Evolutionary conservation across 2,113 vertebrate genomes (phyloP), one percentile per base, ranked within the genome.

Genomic region (Colinus virginianus): DNA sequence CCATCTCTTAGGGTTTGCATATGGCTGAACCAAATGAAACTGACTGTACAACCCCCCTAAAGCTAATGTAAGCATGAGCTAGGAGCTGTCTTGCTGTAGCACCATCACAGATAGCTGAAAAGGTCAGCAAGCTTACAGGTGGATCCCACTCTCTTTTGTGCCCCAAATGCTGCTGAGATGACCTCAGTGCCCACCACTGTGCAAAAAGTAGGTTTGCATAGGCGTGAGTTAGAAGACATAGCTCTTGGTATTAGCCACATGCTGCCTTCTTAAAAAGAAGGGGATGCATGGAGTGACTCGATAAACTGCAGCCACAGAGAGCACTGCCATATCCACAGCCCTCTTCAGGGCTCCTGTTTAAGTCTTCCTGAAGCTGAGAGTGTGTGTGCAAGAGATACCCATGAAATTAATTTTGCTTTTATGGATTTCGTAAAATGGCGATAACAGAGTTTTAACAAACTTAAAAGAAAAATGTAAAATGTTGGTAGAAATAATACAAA

Each of bases 121-220:
- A 72, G 8, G 11, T 11, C 46, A 2, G 2, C 0, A 0, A 26
- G 36, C 6, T 49, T 4, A 4, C 17, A 46, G 32, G 21, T 23
- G 23, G 42, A 32, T 23, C 30, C 43, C 61, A 56, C 36, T 68
- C 20, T 81, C 53, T 42, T 38, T 62, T 62, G 36, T 34, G 72
- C 3, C 49, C 48, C 32, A 9, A 8, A 3, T 1, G 42, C 49
- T 76, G 66, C 45, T 66, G 55, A 43, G 81, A 62, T 1, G 3
- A 34, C 48, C 18, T 79, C 4, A 4, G 28, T 10, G 19, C 2
- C 0, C 4, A 19, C 21, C 4, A 2, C 0, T 1, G 21, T 18
- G 62, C 21, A 15, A 5, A 13, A 30, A 81, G 64, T 1, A 70
- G 21, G 19, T 53, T 79, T 32, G 18, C 59, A n/a, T 4, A 78